Evolutionary conservation across 2,113 vertebrate genomes (phyloP), one percentile per base, ranked within the genome.

Genomic region (Phaetusa simplex): DNA sequence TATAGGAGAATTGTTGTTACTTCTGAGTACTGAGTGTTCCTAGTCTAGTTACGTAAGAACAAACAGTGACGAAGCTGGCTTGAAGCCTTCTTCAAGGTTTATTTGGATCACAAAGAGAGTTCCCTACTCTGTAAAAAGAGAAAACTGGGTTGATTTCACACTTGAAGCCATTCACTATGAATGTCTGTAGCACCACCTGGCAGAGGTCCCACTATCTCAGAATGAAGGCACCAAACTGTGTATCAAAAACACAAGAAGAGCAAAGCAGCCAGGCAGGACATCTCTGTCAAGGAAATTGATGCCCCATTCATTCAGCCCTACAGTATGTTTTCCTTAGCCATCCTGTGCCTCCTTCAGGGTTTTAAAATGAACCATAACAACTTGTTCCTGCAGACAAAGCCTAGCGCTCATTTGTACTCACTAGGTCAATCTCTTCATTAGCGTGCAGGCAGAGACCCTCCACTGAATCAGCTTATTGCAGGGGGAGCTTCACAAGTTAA

Each of bases 131-230:
- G 66, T 65, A 94, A 94, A 96, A 94, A 83, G 97, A 93, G 93
- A 96, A 92, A 97, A 97, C 95, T 96, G 85, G 91, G 94, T 97
- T 97, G 96, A 96, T 97, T 97, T 97, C 91, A 96, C 91, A 94
- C 94, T 96, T 93, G 71, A 95, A 97, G 91, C 97, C 86, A 91
- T 96, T 97, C 91, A 88, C 87, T 67, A 36, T 90, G 96, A 95
- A 95, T 79, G 93, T 73, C 94, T 97, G 84, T 62, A 93, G 94
- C 93, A 94, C 64, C 85, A 95, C 90, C 95, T 97, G 95, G 95
- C 96, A 96, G 91, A 93, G 85, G 93, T 96, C 96, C 94, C 94
- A 96, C 95, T 97, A 32, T 93, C 82, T 82, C 74, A 82, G 96
- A 96, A 96, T 80, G 93, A 97, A 95, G 82, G 94, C 95, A 96